Evolutionary conservation across 2,888 invertebrate genomes (phyloP).

Genomic region (Apamea sordens): DNA sequence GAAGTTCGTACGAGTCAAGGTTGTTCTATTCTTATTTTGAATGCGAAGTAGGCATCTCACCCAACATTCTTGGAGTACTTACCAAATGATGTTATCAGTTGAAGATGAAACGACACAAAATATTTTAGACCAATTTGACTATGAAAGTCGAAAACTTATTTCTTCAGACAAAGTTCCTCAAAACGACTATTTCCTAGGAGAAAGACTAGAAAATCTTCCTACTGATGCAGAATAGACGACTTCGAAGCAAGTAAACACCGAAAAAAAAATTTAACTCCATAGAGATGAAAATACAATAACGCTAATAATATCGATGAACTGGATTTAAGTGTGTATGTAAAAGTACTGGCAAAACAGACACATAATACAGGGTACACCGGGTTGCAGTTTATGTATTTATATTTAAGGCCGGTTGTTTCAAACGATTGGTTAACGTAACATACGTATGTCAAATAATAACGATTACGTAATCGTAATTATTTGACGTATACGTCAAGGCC

Average conservation of each 20-base stretch:
- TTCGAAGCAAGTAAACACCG: not conserved
- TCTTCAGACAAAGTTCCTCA: slow-evolving; percentile 3
- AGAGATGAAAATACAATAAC: slow-evolving; percentile 1
- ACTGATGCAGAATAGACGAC: not conserved
- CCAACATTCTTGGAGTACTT: slow-evolving; percentile 31
- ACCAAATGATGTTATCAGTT: slow-evolving; percentile 4
- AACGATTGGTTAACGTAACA: too few relatives aligned
- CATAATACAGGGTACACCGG: not conserved
- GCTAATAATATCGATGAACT: not conserved
- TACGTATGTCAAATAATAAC: too few relatives aligned
- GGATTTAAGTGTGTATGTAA: slow-evolving; percentile 17
- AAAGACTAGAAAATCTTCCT: not conserved
- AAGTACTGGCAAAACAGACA: slow-evolving; percentile 4
- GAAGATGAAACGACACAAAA: not conserved
- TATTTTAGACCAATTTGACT: not conserved
- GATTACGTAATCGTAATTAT: too few relatives aligned
- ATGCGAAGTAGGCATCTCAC: slow-evolving; percentile 29
- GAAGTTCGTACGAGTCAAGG: not conserved
- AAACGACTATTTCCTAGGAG: not conserved
- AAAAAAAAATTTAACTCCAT: not conserved
- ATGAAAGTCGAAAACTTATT: not conserved
- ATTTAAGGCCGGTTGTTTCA: too few relatives aligned
- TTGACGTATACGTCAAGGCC: too few relatives aligned
- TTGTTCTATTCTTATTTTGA: slow-evolving; percentile 35
- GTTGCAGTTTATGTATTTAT: not conserved